Base-by-base conservation (phyloP, 1,140 invertebrate genomes). In the Drosophila prosaltans region DNA sequence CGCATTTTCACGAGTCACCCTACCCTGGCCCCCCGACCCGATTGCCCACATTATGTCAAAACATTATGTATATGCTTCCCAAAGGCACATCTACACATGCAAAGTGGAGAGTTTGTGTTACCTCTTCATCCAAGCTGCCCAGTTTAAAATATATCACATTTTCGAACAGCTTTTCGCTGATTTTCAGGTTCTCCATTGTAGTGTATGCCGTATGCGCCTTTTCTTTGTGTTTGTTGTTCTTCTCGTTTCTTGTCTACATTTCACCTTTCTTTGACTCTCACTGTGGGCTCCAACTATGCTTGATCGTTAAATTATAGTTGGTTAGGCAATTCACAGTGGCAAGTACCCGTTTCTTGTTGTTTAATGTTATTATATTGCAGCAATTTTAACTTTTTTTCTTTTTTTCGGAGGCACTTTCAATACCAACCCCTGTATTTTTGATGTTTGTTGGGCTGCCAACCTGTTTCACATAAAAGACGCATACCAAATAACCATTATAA, bases 51-150 rank as follows among this genome's bases (percentile, higher is more conserved):
- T 51, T 61, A 76, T 80, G 62, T 67, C 69, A 72, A 77, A 73
- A 72, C 67, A 69, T 59, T 62, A 40, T 61, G 58, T n/a, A 51
- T 10, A 51, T 51, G 45, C 16, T 28, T 11, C 62, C 39, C 75
- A 45, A 21, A 61, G 48, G 55, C 65, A 69, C 74, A 67, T 6
- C 21, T 11, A 26, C 5, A 28, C 26, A 54, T 63, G 54, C 78
- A 62, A 63, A 58, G 54, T 51, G 45, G 26, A 26, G 28, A 5
- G 26, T n/a, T 28, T 7, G 11, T 16, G 73, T 79, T 91, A 91
- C 90, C 90, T 91, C 86, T 32, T 90, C 90, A 69, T 91, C 90
- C 65, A 91, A 68, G 58, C 76, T 91, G 43, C 90, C 90, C 10
- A 89, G 66, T n/a, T 91, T 86, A 72, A 65, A 91, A 64, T 91